Conservation (phyloP, 2,113 vertebrate species). For the Oenanthe oenanthe region DNA sequence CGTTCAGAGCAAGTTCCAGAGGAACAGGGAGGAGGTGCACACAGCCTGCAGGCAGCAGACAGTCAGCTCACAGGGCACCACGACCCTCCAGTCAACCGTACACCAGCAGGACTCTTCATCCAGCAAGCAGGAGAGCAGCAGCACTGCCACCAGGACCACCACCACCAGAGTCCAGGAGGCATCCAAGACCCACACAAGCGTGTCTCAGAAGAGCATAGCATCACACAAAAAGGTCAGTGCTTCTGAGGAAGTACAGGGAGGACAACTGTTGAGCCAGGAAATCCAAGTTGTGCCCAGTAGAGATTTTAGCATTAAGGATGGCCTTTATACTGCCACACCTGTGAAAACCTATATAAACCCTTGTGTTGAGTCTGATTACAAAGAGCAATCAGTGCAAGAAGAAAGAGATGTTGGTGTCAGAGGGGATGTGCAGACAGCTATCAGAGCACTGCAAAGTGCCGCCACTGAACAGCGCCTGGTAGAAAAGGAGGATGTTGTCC, state of each 20-base stretch:
- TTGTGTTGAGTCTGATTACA: slow-evolving; percentile 76
- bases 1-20: slow-evolving; percentile 72
- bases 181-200: slow-evolving; percentile 64
- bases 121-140: slow-evolving; percentile 22
- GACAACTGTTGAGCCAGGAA: slow-evolving; percentile 70
- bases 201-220: slow-evolving; percentile 66
- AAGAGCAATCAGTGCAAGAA: slow-evolving; percentile 77
- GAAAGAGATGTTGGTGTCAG: slow-evolving; percentile 76
- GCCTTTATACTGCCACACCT: slow-evolving; percentile 71
- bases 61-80: background rate
- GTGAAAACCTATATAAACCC: slow-evolving; percentile 71
- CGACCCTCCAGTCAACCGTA: background rate
- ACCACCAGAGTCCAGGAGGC: slow-evolving; percentile 53
- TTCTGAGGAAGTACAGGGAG: slow-evolving; percentile 74
- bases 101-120: slow-evolving; percentile 14
- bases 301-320: slow-evolving; percentile 76
- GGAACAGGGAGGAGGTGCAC: slow-evolving; percentile 33
- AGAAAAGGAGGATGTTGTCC: slow-evolving; percentile 86
- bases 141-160: slow-evolving; percentile 30
- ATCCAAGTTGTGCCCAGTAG: slow-evolving; percentile 62
- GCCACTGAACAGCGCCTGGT: slow-evolving; percentile 71
- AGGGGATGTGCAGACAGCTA: slow-evolving; percentile 80
- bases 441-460: slow-evolving; percentile 71
- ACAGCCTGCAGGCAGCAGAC: slow-evolving; percentile 21
- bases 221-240: slow-evolving; percentile 93